A percentile compares a stretch with the other conserved stretches of the same genome.
These are phyloP conservation scores for Scomber scombrus DNA, from an alignment of 2,113 vertebrate species.

Conservation along the genomic window DNA sequence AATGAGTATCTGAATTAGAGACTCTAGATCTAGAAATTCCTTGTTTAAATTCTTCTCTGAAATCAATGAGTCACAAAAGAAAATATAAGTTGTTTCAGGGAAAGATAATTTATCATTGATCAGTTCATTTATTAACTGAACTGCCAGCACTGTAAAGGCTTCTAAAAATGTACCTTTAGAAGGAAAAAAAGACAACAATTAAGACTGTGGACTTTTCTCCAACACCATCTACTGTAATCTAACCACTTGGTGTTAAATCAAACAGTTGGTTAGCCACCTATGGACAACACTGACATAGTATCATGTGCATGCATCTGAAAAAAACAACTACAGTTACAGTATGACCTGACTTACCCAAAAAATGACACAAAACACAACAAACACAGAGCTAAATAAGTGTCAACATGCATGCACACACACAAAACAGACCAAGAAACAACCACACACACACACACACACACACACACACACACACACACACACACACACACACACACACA, in stretches of 20 bases:
- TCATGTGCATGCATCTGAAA: conserved; percentile 8
- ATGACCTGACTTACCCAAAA: neutral
- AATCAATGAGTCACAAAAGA: neutral
- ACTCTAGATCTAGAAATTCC: no score
- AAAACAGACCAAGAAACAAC: no score
- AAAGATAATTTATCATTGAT: neutral
- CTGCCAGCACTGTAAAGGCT: neutral
- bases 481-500: neutral
- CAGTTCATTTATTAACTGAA: neutral
- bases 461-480: neutral
- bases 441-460: neutral
- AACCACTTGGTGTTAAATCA: no score
- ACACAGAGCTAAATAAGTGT: neutral
- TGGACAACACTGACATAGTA: neutral
- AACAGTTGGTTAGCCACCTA: neutral
- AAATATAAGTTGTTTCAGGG: neutral
- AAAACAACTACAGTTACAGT: neutral
- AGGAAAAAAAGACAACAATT: no score
- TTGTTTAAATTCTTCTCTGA: neutral
- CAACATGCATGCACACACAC: conserved; percentile 21
- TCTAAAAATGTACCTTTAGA: neutral
- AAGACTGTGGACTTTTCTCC: no score
- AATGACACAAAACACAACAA: conserved; percentile 18
- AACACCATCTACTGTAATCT: no score
- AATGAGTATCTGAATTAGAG: neutral